Conservation (phyloP, 2,888 invertebrate genomes). For the Scelioninae gen. 2 region DNA sequence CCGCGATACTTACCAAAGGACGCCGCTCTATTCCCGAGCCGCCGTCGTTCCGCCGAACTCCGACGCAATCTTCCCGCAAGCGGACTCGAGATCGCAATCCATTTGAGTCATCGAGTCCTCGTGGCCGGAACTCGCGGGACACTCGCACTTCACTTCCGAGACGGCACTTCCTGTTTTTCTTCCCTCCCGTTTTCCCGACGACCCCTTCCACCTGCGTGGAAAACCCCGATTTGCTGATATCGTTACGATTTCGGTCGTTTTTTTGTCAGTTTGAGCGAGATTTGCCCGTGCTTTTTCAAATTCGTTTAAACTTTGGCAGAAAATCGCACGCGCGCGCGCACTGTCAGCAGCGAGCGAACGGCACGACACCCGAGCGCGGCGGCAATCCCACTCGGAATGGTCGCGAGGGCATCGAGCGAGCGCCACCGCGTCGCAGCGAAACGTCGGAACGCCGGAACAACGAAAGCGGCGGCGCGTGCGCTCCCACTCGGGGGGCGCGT, state of each 20-base stretch:
- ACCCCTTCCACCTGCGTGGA: no score
- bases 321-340: conserved; percentile 41
- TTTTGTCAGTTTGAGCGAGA: no score
- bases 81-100: conserved; percentile 27
- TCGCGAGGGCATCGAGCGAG: conserved; percentile 58
- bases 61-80: conserved; percentile 7
- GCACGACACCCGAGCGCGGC: conserved; percentile 63
- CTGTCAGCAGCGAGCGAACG: conserved; percentile 23
- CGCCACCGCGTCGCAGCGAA: conserved; percentile 46
- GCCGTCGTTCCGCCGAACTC: no score
- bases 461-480: conserved; percentile 60
- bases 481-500: conserved; percentile 53
- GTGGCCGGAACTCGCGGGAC: conserved; percentile 7
- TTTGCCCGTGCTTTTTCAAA: no score
- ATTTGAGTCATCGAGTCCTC: conserved; percentile 33
- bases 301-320: not conserved
- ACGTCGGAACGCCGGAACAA: conserved; percentile 53
- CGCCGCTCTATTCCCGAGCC: no score
- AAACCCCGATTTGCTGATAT: no score
- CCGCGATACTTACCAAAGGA: no score
- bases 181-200: not conserved
- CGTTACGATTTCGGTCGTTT: no score
- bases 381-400: conserved; percentile 69
- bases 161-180: conserved; percentile 5
- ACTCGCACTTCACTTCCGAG: conserved; percentile 36